Evolutionary conservation across 2,797 vertebrate genomes (phyloP).

Genomic region (Platalea minor): DNA sequence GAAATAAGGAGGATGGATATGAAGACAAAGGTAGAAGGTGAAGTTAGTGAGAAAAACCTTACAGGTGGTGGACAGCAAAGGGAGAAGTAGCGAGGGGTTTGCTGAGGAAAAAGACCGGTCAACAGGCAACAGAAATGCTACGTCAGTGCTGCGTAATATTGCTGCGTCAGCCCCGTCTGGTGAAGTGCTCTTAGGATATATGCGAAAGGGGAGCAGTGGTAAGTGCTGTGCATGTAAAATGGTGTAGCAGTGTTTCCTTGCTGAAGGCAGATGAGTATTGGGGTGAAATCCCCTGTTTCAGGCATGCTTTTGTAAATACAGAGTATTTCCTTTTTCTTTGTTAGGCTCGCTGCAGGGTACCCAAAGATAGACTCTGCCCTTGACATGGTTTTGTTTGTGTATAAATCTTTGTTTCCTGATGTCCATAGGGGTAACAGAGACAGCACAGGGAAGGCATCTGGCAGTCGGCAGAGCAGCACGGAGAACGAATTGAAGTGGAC

Average conservation of each 20-base stretch:
- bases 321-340: not conserved
- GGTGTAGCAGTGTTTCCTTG: not conserved
- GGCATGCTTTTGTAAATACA: not conserved
- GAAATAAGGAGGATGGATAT: not conserved
- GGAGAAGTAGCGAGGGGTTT: not conserved
- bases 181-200: not conserved
- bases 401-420: not conserved
- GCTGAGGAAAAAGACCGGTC: not conserved
- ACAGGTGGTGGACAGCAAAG: not conserved
- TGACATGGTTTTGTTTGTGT: not conserved
- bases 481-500: constrained; percentile 86
- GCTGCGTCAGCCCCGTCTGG: not conserved
- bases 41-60: not conserved
- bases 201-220: not conserved
- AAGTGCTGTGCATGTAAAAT: not conserved
- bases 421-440: constrained; percentile 85
- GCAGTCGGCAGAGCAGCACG: constrained; percentile 92
- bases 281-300: not conserved
- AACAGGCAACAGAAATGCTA: not conserved
- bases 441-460: constrained; percentile 83
- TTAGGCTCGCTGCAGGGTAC: not conserved
- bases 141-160: not conserved
- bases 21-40: not conserved
- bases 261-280: not conserved
- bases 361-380: not conserved